Evolutionary conservation across 2,113 vertebrate genomes (phyloP).

Genomic region (Phaethornis superciliosus): DNA sequence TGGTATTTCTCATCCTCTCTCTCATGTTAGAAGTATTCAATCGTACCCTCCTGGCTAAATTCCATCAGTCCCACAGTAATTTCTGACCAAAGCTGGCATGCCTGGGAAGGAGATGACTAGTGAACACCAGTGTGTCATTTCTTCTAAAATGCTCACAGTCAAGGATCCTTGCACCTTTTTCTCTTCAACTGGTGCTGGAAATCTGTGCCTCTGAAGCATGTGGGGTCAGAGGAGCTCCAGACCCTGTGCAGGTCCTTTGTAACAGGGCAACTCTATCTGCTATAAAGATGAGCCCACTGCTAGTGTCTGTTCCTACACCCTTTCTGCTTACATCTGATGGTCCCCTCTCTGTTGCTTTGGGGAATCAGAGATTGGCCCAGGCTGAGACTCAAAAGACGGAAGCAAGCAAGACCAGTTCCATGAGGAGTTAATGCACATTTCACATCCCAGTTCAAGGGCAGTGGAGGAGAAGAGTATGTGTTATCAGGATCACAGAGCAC

Average conservation of each 20-base stretch:
- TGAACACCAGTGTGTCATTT: background rate
- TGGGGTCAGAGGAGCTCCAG: background rate
- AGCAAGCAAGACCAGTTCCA: background rate
- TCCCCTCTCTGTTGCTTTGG: background rate
- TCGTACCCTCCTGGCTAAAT: background rate
- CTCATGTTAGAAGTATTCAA: background rate
- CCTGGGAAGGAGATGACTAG: conserved; percentile 18
- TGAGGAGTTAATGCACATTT: background rate
- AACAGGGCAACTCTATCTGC: background rate
- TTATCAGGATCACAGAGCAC: background rate
- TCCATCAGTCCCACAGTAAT: conserved; percentile 1
- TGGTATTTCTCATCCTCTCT: background rate
- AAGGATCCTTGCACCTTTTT: background rate
- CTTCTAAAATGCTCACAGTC: background rate
- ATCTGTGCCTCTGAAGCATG: accelerated
- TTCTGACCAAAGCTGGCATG: background rate
- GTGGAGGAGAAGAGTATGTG: accelerated
- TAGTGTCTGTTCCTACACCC: background rate
- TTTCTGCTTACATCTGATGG: background rate
- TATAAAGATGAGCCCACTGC: background rate
- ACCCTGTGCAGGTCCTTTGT: background rate
- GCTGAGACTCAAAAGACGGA: background rate
- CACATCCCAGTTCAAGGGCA: background rate
- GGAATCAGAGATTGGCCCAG: background rate
- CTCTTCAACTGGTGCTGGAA: background rate